These are phyloP conservation scores for Seira musarum DNA, from an alignment of 2,888 invertebrate species.

Conservation along the genomic window DNA sequence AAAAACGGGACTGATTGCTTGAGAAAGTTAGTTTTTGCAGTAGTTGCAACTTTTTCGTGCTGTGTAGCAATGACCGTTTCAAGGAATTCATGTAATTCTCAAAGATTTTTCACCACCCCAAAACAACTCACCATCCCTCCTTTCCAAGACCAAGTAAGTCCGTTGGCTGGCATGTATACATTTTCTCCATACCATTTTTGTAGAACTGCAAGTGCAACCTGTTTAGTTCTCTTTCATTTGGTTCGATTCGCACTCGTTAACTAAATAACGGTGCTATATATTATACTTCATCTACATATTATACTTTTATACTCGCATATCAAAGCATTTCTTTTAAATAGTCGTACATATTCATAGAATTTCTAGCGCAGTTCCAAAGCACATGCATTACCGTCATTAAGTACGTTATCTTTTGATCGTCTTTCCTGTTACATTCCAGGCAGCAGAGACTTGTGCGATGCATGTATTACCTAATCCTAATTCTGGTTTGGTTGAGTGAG, in stretches of 20 bases:
- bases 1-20: not conserved
- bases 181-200: too few species aligned
- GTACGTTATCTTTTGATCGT: constrained; percentile 56
- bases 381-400: constrained; percentile 63
- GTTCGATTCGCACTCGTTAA: not conserved
- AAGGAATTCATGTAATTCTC: not conserved
- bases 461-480: not conserved
- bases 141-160: not conserved
- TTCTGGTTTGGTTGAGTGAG: too few species aligned
- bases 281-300: constrained; percentile 32
- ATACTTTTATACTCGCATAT: too few species aligned
- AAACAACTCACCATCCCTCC: not conserved
- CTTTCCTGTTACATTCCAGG: constrained; percentile 20
- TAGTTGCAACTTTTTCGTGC: too few species aligned
- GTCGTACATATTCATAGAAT: not conserved
- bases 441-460: not conserved
- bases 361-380: not conserved
- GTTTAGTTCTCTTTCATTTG: not conserved
- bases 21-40: too few species aligned
- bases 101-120: not conserved
- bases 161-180: too few species aligned
- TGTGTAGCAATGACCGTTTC: not conserved
- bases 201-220: not conserved
- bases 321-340: too few species aligned
- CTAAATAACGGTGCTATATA: not conserved